phyloP scores from a whole-genome alignment of 92 coral and sea anemone genomes.

The Blastomussa wellsi region DNA sequence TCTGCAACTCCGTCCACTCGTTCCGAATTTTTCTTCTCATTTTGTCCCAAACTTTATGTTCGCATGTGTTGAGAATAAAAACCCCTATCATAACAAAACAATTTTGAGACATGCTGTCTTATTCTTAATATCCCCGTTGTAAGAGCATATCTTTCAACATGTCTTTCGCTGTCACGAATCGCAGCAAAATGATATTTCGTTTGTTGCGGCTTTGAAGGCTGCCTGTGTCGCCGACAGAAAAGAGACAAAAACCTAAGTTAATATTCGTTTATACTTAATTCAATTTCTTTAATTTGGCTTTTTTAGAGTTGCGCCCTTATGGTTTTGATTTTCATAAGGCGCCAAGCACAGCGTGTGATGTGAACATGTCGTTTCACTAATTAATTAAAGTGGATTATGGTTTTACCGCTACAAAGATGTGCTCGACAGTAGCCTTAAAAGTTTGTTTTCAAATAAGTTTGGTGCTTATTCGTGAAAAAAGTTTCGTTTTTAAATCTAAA shows the following conservation, averaged over 20 bases:
- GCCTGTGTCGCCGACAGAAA: background rate
- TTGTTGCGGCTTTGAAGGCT: background rate
- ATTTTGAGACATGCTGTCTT: background rate
- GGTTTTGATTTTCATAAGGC: slow-evolving; percentile 15
- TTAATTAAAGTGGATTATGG: slow-evolving; percentile 31
- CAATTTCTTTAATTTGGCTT: background rate
- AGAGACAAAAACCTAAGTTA: background rate
- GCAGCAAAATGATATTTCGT: background rate
- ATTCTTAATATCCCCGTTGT: slow-evolving; percentile 2
- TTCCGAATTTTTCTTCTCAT: background rate
- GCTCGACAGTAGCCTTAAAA: background rate
- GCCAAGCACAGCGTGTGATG: background rate
- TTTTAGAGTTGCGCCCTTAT: background rate
- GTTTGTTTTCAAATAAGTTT: background rate
- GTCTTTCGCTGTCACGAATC: background rate
- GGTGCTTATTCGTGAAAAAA: background rate
- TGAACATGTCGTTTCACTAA: slow-evolving; percentile 2
- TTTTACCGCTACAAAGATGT: background rate
- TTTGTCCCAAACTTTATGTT: background rate
- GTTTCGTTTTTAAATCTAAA: background rate
- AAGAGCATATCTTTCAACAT: slow-evolving; percentile 34
- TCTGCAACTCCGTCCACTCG: background rate
- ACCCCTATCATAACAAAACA: background rate
- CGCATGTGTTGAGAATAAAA: background rate
- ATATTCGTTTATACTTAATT: slow-evolving; percentile 15